Conservation (phyloP, 2,113 vertebrate genomes). For the Thamnophis sirtalis region DNA sequence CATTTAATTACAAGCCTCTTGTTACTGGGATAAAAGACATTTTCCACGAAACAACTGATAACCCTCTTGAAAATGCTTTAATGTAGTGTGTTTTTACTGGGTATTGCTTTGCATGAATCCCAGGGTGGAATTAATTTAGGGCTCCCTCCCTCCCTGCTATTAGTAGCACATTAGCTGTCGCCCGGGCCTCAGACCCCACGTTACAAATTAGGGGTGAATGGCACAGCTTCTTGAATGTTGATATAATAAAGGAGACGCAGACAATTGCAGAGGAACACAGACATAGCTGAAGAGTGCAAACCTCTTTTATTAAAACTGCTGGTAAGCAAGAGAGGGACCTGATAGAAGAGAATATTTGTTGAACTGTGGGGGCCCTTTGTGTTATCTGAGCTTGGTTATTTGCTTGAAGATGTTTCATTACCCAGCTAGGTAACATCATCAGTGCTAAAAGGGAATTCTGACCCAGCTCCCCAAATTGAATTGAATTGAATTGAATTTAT, state of each 20-base stretch:
- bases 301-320: not conserved
- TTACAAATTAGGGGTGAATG: not conserved
- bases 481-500: no score
- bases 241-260: not conserved
- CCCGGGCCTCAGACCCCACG: not conserved
- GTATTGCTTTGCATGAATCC: not conserved
- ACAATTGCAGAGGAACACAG: not conserved
- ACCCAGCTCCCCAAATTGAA: no score
- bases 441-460: not conserved
- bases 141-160: not conserved
- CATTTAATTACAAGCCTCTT: constrained; percentile 42
- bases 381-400: not conserved
- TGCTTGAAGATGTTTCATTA: not conserved
- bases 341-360: not conserved
- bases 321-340: not conserved
- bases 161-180: not conserved
- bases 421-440: not conserved
- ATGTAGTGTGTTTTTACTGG: not conserved
- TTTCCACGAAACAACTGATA: not conserved
- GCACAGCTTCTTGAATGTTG: not conserved
- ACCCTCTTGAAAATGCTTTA: constrained; percentile 5
- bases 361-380: not conserved
- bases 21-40: constrained; percentile 18
- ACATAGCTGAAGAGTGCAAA: not conserved
- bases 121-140: not conserved